Conservation (phyloP, 2,113 vertebrate genomes). For the Semnopithecus entellus region DNA sequence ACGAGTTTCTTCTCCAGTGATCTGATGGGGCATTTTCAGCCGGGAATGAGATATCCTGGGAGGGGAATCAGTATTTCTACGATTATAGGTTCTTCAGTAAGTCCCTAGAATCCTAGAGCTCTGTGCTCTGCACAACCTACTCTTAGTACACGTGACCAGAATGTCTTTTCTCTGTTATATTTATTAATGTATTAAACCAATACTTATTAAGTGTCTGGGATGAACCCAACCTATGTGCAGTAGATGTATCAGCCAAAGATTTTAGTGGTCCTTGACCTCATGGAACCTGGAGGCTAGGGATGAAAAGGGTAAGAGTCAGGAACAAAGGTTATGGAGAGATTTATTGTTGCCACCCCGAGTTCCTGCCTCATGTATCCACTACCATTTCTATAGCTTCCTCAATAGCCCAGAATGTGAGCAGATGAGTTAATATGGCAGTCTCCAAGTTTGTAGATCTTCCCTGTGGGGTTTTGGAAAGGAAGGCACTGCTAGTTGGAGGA, state of each 20-base stretch:
- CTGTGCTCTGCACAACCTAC: neutral
- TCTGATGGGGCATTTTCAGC: neutral
- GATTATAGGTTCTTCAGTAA: neutral
- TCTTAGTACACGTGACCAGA: neutral
- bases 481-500: neutral
- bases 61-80: neutral
- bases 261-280: neutral
- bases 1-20: neutral
- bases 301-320: neutral
- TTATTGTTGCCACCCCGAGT: too few species aligned
- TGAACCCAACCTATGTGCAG: neutral
- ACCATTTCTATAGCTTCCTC: neutral
- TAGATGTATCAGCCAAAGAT: neutral
- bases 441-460: neutral
- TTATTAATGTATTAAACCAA: neutral
- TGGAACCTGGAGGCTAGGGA: neutral
- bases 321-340: neutral
- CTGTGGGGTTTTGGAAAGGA: neutral
- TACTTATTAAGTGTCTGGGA: neutral
- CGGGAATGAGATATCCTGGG: neutral
- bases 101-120: neutral
- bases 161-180: neutral
- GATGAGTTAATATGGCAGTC: neutral
- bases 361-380: accelerated
- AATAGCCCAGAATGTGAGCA: too few species aligned